Percentiles rank a stretch among this genome's conserved stretches.
Conservation (phyloP, 2,888 invertebrate species). For the Parasteatoda lunata region DNA sequence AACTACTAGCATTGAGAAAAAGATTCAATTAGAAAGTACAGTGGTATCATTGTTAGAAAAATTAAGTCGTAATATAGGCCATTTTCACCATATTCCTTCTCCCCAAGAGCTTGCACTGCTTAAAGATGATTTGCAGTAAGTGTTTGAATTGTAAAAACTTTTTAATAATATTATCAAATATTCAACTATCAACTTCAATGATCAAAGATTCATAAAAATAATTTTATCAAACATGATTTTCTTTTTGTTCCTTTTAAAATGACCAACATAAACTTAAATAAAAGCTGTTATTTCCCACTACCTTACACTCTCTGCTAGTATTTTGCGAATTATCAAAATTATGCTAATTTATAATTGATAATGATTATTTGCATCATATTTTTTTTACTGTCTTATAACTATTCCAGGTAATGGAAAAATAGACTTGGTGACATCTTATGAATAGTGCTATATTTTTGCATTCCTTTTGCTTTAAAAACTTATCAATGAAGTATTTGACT, state of each 20-base stretch:
- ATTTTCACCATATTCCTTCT: slow-evolving; percentile 74
- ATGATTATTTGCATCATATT: too few species aligned
- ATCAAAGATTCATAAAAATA: neutral
- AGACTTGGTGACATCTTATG: too few species aligned
- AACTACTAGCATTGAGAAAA: slow-evolving; percentile 76
- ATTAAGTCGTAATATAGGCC: slow-evolving; percentile 79
- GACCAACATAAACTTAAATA: neutral
- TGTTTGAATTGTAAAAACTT: neutral
- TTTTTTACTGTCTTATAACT: too few species aligned
- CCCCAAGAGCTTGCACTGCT: slow-evolving; percentile 75
- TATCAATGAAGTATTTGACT: too few species aligned
- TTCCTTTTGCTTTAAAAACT: too few species aligned
- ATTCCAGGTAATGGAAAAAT: too few species aligned
- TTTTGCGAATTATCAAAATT: too few species aligned
- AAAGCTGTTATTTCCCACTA: neutral
- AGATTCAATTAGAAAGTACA: slow-evolving; percentile 79
- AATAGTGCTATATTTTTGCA: too few species aligned
- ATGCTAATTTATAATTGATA: too few species aligned
- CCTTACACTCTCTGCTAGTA: too few species aligned
- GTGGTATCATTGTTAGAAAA: slow-evolving; percentile 81
- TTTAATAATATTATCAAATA: neutral
- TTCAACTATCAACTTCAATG: neutral
- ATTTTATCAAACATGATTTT: neutral
- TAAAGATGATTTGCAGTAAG: slow-evolving; percentile 76
- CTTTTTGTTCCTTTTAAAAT: neutral